A percentile compares a stretch with the other conserved stretches of the same genome.
phyloP scores from a whole-genome alignment of 2,888 invertebrate genomes.

The Oxystoma pomonae region DNA sequence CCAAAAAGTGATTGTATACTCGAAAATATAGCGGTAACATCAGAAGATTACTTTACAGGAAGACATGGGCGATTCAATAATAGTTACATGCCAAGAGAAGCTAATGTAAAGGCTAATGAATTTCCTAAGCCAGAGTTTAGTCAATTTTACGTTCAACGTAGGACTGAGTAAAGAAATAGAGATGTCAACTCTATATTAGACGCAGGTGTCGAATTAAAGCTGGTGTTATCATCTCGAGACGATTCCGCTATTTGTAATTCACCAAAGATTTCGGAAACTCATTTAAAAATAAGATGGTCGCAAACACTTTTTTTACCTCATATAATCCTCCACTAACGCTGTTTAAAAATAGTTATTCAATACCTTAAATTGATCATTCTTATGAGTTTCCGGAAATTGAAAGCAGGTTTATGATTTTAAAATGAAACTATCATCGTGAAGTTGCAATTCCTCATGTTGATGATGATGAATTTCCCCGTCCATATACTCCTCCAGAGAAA shows the following conservation, averaged over 20 bases:
- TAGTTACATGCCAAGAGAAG: constrained; percentile 30
- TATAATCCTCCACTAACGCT: constrained; percentile 27
- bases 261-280: too few relatives aligned
- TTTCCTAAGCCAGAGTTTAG: constrained; percentile 46
- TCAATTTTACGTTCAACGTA: too few relatives aligned
- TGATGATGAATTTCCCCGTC: constrained; percentile 24
- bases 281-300: too few relatives aligned
- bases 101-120: constrained; percentile 41
- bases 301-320: constrained; percentile 32
- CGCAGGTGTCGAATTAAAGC: too few relatives aligned
- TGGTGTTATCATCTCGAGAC: too few relatives aligned
- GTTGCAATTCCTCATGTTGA: background rate
- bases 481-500: constrained; percentile 43
- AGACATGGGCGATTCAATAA: too few relatives aligned
- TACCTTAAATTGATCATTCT: constrained; percentile 31
- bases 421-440: background rate
- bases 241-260: too few relatives aligned
- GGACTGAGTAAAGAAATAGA: too few relatives aligned
- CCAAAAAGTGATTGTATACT: constrained; percentile 43
- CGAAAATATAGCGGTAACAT: constrained; percentile 40
- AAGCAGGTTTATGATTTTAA: too few relatives aligned
- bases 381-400: constrained; percentile 20
- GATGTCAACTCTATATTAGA: too few relatives aligned
- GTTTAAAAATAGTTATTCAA: constrained; percentile 37
- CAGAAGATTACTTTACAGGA: too few relatives aligned